Evolutionary conservation across 2,797 vertebrate species (phyloP), one percentile per base, ranked within the genome.

Genomic region (Yasuhikotakia modesta): DNA sequence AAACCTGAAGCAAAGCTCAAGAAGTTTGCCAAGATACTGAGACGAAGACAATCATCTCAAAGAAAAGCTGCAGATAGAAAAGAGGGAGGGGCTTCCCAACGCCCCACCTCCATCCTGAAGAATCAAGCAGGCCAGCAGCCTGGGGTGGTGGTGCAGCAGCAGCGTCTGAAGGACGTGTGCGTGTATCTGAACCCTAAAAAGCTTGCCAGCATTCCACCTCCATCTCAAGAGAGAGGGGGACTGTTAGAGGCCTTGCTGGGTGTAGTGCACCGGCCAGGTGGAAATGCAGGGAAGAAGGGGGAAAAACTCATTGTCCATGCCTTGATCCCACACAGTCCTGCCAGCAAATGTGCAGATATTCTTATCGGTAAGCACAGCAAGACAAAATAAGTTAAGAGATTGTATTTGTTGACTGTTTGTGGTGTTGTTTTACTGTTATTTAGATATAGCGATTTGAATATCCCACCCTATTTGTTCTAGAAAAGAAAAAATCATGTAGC

Each of bases 151-250:
- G 87, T 94, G 6, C 95, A 94, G 76, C 93, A 91, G 3, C 92
- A 78, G 0, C 91, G 82, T 64, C 93, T 95, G 76, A 98, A 97
- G 87, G 96, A 99, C 0, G 94, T 96, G 2, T 95, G 82, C 1
- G 87, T 98, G 69, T 96, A 97, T 82, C 90, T 99, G 75, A 98
- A 99, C 86, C 97, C 97, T 17, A 95, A 94, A 86, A 94, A 92
- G 21, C 89, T 96, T 0, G 87, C 81, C 12, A 82, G 85, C 21
- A 63, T 84, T 22, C 90, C 86, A 0, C 73, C 87, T 1, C 90
- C 88, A 5, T 80, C 90, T 10, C 88, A 87, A 16, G 89, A 90
- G 10, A 91, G 80, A 10, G 91, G 91, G 1, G 91, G 91, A 8
- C 91, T 98, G 68, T 87, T 99, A 85, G 95, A 98, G 84, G 91